Conservation (phyloP, 2,888 invertebrate genomes). For the Philaethria dido region DNA sequence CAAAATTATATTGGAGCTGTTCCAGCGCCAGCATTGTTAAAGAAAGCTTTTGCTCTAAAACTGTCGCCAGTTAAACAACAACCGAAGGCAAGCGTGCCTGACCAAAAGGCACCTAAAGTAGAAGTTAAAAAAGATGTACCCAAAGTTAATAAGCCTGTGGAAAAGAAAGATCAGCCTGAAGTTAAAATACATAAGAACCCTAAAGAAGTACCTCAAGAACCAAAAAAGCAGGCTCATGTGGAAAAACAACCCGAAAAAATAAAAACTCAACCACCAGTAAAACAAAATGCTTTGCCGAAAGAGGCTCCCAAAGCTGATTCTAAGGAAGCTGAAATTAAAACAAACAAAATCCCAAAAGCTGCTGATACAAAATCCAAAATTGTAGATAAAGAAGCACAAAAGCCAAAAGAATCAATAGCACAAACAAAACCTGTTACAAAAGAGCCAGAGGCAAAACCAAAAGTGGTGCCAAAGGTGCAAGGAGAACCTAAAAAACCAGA, state of each 20-base stretch:
- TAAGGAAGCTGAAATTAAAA: slow-evolving; percentile 27
- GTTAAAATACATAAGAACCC: slow-evolving; percentile 2
- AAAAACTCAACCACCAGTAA: slow-evolving; percentile 38
- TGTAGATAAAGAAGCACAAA: slow-evolving; percentile 25
- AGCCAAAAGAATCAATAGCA: slow-evolving; percentile 31
- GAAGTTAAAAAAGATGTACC: slow-evolving; percentile 41
- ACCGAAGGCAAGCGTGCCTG: slow-evolving; percentile 35
- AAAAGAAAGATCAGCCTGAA: slow-evolving; percentile 3
- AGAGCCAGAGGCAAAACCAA: slow-evolving; percentile 42
- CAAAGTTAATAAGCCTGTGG: slow-evolving; percentile 17
- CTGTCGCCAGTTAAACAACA: slow-evolving; percentile 34
- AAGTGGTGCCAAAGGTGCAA: slow-evolving; percentile 53
- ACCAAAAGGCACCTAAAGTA: slow-evolving; percentile 34
- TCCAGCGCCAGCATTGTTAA: slow-evolving; percentile 80
- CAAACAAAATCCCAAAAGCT: slow-evolving; percentile 26
- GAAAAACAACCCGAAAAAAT: slow-evolving; percentile 32
- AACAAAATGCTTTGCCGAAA: slow-evolving; percentile 29
- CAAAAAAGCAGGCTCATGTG: slow-evolving; percentile 19
- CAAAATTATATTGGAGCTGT: slow-evolving; percentile 86
- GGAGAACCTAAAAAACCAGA: slow-evolving; percentile 43
- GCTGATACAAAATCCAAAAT: slow-evolving; percentile 16
- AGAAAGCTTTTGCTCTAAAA: slow-evolving; percentile 61
- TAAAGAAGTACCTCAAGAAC: slow-evolving; percentile 36
- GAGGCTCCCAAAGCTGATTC: slow-evolving; percentile 25
- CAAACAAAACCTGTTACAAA: slow-evolving; percentile 41